phyloP scores from a whole-genome alignment of 2,888 invertebrate species.

The Andrena fulva region DNA sequence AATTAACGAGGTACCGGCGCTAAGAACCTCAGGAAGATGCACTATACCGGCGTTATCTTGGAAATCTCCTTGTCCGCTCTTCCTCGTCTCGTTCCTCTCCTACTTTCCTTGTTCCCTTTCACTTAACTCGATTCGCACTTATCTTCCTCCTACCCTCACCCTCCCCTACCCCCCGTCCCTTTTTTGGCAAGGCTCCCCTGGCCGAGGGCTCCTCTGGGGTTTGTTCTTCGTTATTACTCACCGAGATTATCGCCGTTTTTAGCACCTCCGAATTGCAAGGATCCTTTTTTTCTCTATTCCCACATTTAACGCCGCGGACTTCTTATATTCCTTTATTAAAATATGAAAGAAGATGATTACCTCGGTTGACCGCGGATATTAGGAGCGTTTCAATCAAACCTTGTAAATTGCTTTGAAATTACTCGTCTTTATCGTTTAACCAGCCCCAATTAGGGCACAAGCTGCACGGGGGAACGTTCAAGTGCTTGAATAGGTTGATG shows the following conservation, averaged over 20 bases:
- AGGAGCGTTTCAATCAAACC: background rate
- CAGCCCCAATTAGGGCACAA: background rate
- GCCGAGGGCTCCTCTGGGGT: slow-evolving; percentile 47
- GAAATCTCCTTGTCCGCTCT: slow-evolving; percentile 65
- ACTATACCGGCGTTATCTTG: slow-evolving; percentile 62
- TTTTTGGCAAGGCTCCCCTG: slow-evolving; percentile 48
- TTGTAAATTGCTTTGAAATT: slow-evolving; percentile 11
- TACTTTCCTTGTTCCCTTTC: slow-evolving; percentile 56
- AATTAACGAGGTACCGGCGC: slow-evolving; percentile 75
- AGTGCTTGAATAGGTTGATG: too few relatives aligned
- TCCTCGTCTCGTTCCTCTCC: slow-evolving; percentile 45
- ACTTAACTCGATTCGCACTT: slow-evolving; percentile 57
- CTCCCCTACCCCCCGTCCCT: slow-evolving; percentile 23
- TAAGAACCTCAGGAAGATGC: slow-evolving; percentile 58
- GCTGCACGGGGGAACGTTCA: background rate
- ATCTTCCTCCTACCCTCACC: slow-evolving; percentile 9
- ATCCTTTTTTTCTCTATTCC: slow-evolving; percentile 3
- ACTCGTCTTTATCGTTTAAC: background rate
- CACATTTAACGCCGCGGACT: slow-evolving; percentile 15
- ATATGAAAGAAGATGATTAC: slow-evolving; percentile 1
- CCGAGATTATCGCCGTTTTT: slow-evolving; percentile 70
- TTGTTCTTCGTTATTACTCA: slow-evolving; percentile 69
- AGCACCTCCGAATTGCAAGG: slow-evolving; percentile 62
- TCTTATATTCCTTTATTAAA: slow-evolving; percentile 26
- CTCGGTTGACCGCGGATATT: slow-evolving; percentile 8